Percentiles rank a stretch among this genome's conserved stretches.
These are phyloP conservation scores for Ooceraea biroi DNA, from an alignment of 1,140 invertebrate species.

Conservation along the genomic window DNA sequence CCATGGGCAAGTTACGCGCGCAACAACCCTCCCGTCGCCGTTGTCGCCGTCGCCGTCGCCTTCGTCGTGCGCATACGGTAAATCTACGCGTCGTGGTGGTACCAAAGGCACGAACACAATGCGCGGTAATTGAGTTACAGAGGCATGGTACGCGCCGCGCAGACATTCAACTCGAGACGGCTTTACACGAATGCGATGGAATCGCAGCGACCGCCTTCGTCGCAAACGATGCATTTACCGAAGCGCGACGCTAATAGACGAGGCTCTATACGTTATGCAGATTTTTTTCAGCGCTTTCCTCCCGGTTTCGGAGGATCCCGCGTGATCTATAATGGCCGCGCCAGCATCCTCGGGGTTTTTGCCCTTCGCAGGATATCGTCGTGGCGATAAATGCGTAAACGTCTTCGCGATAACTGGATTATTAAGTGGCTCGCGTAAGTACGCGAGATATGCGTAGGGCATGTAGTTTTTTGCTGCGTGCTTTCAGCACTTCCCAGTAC, in stretches of 20 bases:
- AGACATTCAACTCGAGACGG: conserved; percentile 16
- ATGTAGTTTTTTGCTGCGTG: background rate
- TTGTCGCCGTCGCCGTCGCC: background rate
- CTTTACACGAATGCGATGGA: background rate
- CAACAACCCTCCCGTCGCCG: background rate
- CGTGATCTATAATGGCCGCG: background rate
- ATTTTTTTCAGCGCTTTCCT: background rate
- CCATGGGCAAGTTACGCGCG: conserved; percentile 8
- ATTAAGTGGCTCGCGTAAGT: background rate
- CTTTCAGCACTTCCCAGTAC: background rate
- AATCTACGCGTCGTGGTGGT: conserved; percentile 25
- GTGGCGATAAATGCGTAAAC: background rate
- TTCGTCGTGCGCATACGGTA: conserved; percentile 12
- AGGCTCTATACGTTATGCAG: background rate
- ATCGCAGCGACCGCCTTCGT: background rate
- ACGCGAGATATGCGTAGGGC: background rate
- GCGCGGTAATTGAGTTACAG: conserved; percentile 59
- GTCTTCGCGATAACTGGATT: background rate
- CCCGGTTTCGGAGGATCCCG: background rate
- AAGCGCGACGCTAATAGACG: background rate
- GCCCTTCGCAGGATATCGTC: background rate
- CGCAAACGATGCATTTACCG: conserved; percentile 2
- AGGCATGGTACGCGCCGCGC: conserved; percentile 2
- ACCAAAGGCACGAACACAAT: conserved; percentile 56
- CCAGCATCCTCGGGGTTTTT: background rate